A percentile compares a stretch with the other conserved stretches of the same genome.
Evolutionary conservation across 2,797 vertebrate species (phyloP).

Genomic region (Valencia hispanica): DNA sequence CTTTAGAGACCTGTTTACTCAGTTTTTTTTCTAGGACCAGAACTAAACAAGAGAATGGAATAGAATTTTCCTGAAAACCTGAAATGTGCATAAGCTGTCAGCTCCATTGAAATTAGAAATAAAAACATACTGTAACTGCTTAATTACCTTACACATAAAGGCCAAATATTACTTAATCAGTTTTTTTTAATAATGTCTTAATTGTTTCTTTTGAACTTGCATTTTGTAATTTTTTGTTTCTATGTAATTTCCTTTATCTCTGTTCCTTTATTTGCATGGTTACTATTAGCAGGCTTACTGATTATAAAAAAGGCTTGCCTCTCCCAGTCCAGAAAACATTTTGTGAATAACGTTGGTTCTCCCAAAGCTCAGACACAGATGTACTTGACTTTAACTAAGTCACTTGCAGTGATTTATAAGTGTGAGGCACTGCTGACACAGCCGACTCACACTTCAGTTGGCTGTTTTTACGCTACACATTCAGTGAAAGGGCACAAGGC

Average conservation of each 20-base stretch:
- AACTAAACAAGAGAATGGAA: no score
- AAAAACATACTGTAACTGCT: not conserved
- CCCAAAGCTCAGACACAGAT: conserved; percentile 4
- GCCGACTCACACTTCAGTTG: conserved; percentile 18
- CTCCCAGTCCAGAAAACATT: not conserved
- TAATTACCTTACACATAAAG: not conserved
- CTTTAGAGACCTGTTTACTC: no score
- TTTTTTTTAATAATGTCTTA: not conserved
- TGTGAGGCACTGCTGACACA: conserved; percentile 4
- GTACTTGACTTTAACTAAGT: conserved; percentile 5
- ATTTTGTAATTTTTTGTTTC: not conserved
- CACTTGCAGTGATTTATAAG: conserved; percentile 27
- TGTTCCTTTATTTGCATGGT: not conserved
- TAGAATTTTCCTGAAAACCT: not conserved
- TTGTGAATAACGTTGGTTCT: not conserved
- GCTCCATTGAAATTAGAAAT: not conserved
- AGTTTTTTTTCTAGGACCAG: no score
- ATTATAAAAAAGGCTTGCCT: not conserved
- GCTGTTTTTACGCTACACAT: conserved; percentile 17
- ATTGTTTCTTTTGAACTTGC: not conserved
- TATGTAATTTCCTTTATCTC: not conserved
- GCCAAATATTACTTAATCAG: not conserved
- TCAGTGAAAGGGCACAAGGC: conserved; percentile 23
- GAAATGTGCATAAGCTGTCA: not conserved
- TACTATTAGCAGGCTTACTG: not conserved